These are phyloP conservation scores for Lissocephala sabroskyi DNA, from an alignment of 2,888 invertebrate species.

Conservation along the genomic window DNA sequence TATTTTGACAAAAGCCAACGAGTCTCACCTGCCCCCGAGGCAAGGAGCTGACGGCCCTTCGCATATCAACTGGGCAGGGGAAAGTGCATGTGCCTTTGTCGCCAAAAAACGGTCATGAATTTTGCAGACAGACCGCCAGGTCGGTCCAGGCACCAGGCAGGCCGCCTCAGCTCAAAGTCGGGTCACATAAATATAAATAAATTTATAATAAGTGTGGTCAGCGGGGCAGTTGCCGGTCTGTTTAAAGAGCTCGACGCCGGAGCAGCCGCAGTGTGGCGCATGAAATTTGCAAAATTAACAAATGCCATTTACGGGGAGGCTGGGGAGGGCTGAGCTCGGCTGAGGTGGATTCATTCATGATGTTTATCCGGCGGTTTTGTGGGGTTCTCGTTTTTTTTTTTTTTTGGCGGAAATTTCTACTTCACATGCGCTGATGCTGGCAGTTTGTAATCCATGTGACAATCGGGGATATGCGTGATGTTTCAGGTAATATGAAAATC, in stretches of 20 bases:
- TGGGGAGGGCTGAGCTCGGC: too few relatives aligned
- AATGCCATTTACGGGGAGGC: too few relatives aligned
- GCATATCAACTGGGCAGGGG: background rate
- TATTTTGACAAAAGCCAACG: slow-evolving; percentile 49
- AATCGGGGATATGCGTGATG: slow-evolving; percentile 21
- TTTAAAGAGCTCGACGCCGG: background rate
- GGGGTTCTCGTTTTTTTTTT: too few relatives aligned
- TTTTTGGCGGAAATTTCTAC: slow-evolving; percentile 10
- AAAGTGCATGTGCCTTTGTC: slow-evolving; percentile 34
- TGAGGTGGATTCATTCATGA: too few relatives aligned
- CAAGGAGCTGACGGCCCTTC: background rate
- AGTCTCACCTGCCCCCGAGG: background rate
- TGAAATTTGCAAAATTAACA: slow-evolving; percentile 2
- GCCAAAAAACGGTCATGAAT: slow-evolving; percentile 11
- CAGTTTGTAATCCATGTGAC: slow-evolving; percentile 15
- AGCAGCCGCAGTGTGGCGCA: background rate
- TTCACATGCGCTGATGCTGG: slow-evolving; percentile 8
- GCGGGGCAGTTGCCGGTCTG: slow-evolving; percentile 21
- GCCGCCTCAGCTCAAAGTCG: too few relatives aligned
- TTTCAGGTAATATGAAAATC: too few relatives aligned
- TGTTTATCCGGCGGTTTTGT: too few relatives aligned
- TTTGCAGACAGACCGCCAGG: background rate
- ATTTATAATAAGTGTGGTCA: slow-evolving; percentile 32
- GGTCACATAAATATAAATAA: slow-evolving; percentile 27
- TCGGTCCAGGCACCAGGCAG: background rate